Conservation (phyloP, 2,113 vertebrate species). For the Pampusana beccarii region DNA sequence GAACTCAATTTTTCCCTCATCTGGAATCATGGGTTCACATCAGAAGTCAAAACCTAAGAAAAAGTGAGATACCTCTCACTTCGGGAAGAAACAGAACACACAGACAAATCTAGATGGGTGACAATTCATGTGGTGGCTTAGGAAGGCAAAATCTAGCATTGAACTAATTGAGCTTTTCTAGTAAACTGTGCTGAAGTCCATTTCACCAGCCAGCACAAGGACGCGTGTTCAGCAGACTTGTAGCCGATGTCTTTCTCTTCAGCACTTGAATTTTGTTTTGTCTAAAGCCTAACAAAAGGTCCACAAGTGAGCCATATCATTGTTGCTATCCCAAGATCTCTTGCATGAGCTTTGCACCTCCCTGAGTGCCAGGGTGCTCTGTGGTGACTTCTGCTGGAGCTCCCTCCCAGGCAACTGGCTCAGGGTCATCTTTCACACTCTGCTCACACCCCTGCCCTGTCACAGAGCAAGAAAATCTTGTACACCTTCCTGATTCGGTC, state of each 20-base stretch:
- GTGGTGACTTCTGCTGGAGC: neutral
- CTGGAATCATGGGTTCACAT: neutral
- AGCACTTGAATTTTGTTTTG: neutral
- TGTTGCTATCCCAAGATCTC: neutral
- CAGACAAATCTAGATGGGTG: neutral
- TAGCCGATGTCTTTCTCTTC: neutral
- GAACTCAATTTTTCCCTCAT: neutral
- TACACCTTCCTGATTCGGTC: neutral
- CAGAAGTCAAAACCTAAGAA: neutral
- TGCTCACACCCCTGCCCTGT: neutral
- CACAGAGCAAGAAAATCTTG: neutral
- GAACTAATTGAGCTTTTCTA: neutral
- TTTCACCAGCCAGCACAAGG: neutral
- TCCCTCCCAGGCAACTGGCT: neutral
- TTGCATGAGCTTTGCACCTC: neutral
- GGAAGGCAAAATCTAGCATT: neutral
- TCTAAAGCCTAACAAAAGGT: neutral
- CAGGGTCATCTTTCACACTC: neutral
- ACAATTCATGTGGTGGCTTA: neutral
- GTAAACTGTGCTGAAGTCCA: neutral
- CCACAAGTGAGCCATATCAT: neutral
- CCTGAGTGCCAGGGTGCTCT: neutral
- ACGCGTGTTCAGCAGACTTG: neutral
- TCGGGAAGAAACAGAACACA: neutral
- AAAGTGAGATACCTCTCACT: neutral